Evolutionary conservation across 2,797 vertebrate genomes (phyloP).

Genomic region (Eulemur coronatus): DNA sequence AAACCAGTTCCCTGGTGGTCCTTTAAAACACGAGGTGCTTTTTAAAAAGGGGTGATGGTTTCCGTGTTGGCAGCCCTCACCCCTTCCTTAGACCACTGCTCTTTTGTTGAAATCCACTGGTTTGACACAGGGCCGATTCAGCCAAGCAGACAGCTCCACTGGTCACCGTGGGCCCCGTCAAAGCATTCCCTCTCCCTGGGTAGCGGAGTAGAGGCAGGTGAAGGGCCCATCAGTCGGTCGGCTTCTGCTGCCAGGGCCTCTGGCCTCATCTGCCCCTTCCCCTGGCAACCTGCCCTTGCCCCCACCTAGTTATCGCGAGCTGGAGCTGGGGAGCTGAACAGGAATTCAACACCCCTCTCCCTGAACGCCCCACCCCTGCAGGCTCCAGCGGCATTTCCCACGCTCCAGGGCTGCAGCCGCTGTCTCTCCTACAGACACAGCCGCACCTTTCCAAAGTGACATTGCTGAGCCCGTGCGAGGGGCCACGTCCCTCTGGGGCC

Average conservation of each 20-base stretch:
- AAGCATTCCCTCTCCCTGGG: not conserved
- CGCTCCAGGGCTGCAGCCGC: not conserved
- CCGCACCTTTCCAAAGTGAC: not conserved
- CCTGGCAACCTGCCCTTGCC: constrained; percentile 1
- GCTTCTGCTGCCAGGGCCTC: not conserved
- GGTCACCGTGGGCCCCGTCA: constrained; percentile 21
- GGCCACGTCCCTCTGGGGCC: not conserved
- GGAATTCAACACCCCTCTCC: constrained; percentile 4
- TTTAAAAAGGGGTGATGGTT: not conserved
- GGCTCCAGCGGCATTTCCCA: constrained; percentile 33
- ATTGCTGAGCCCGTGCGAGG: not conserved
- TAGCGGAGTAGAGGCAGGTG: constrained; percentile 45
- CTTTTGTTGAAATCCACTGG: constrained; percentile 57
- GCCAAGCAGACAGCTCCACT: constrained; percentile 12
- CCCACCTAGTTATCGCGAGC: not conserved
- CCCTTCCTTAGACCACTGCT: constrained; percentile 41
- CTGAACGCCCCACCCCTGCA: not conserved
- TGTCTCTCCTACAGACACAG: not conserved
- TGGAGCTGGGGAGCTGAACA: not conserved
- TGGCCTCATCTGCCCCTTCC: not conserved
- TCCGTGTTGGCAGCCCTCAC: constrained; percentile 40
- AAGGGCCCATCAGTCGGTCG: not conserved
- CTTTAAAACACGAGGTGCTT: constrained; percentile 71
- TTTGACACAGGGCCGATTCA: constrained; percentile 31
- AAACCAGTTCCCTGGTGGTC: constrained; percentile 79